Conservation (phyloP, 1,140 invertebrate genomes). For the Apis florea region DNA sequence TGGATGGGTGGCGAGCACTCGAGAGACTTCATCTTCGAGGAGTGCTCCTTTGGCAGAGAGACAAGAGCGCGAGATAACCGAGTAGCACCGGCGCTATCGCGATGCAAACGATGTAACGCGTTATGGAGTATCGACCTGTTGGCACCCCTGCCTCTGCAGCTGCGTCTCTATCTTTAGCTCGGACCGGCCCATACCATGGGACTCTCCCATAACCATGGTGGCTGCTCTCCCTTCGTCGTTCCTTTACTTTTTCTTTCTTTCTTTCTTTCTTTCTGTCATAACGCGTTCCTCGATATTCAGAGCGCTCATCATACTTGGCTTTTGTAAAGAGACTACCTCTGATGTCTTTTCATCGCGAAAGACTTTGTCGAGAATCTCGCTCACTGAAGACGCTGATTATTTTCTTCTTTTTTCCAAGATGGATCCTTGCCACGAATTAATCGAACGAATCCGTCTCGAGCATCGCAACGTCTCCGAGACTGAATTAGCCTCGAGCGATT, state of each 20-base stretch:
- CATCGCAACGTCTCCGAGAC: constrained; percentile 21
- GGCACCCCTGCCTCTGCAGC: constrained; percentile 70
- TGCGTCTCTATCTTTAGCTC: constrained; percentile 75
- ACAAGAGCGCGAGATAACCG: constrained; percentile 46
- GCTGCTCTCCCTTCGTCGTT: constrained; percentile 17
- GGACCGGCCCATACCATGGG: constrained; percentile 42
- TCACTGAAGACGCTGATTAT: not conserved
- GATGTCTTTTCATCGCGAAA: not conserved
- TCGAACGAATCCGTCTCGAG: not conserved
- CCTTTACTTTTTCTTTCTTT: not conserved
- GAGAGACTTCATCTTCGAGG: constrained; percentile 41
- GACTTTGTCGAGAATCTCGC: too few relatives aligned
- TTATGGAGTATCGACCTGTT: constrained; percentile 74
- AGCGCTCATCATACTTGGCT: constrained; percentile 6
- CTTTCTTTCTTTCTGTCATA: not conserved
- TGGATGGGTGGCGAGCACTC: constrained; percentile 1
- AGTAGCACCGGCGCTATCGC: constrained; percentile 24
- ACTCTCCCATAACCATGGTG: constrained; percentile 36
- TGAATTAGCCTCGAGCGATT: constrained; percentile 43
- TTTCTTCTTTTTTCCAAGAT: not conserved
- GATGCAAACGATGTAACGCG: constrained; percentile 56
- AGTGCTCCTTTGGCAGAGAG: constrained; percentile 41
- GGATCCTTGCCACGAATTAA: not conserved
- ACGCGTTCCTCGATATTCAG: constrained; percentile 1
- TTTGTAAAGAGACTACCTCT: constrained; percentile 25